Percentiles rank a stretch among this genome's conserved stretches.
These are phyloP conservation scores for Tetanocera ferruginea DNA, from an alignment of 2,888 invertebrate species.

Conservation along the genomic window DNA sequence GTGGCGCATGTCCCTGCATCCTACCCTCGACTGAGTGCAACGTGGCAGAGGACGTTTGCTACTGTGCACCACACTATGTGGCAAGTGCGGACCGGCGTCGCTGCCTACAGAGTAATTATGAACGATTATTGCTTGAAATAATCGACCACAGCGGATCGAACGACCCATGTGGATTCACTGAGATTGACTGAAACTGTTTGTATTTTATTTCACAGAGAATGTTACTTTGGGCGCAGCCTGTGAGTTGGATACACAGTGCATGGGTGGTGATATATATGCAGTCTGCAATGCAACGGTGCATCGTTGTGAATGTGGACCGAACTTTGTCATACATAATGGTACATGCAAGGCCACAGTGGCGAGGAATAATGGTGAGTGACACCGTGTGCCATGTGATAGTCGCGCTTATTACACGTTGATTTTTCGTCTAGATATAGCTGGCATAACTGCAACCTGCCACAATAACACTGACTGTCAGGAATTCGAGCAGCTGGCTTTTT, in stretches of 20 bases:
- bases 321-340: slow-evolving; percentile 53
- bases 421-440: background rate
- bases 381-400: too few species aligned
- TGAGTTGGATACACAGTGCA: slow-evolving; percentile 60
- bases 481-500: slow-evolving; percentile 34
- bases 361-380: background rate
- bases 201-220: slow-evolving; percentile 47
- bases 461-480: slow-evolving; percentile 53
- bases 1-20: slow-evolving; percentile 62
- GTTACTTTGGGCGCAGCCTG: slow-evolving; percentile 55
- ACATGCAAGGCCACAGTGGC: slow-evolving; percentile 56
- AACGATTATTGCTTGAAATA: slow-evolving; percentile 21
- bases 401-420: background rate
- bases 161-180: too few species aligned
- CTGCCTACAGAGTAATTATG: slow-evolving; percentile 57
- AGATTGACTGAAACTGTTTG: background rate
- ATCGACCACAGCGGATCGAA: background rate
- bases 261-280: slow-evolving; percentile 54
- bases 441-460: slow-evolving; percentile 41
- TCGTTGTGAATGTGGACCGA: slow-evolving; percentile 56
- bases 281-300: slow-evolving; percentile 52
- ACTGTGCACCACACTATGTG: slow-evolving; percentile 53
- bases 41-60: slow-evolving; percentile 54
- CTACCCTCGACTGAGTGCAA: slow-evolving; percentile 58
- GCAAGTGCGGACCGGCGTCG: slow-evolving; percentile 62